Evolutionary conservation across 2,888 invertebrate genomes (phyloP).

Genomic region (Cylindroiulus punctatus): DNA sequence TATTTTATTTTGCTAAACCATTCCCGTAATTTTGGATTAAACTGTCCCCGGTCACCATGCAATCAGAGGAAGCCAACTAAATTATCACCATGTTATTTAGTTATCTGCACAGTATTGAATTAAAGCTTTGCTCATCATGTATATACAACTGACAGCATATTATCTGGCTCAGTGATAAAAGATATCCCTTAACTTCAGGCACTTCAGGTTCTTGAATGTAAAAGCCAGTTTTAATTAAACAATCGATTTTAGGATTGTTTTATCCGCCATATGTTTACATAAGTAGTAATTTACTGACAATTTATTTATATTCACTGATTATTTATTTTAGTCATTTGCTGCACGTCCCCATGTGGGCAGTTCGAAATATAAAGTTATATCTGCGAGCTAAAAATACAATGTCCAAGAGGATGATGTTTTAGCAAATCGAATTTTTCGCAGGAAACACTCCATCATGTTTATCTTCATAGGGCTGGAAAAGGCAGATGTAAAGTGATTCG

Average conservation of each 20-base stretch:
- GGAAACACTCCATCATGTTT: background rate
- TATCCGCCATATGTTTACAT: background rate
- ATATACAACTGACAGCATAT: no score
- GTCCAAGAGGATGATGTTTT: background rate
- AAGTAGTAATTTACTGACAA: background rate
- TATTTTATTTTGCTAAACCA: no score
- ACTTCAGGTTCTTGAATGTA: no score
- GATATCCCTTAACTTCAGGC: no score
- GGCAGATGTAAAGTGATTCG: background rate
- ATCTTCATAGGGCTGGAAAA: background rate
- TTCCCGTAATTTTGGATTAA: no score
- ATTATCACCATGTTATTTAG: no score
- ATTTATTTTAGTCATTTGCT: no score
- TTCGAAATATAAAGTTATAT: background rate
- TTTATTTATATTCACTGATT: background rate
- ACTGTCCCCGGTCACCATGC: no score
- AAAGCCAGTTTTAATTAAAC: background rate
- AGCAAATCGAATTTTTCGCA: background rate
- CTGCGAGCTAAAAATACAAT: background rate
- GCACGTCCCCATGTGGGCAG: background rate
- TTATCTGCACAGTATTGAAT: no score
- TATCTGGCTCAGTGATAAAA: no score
- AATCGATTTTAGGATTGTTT: background rate
- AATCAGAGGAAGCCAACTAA: no score
- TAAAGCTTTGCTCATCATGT: no score